Conservation (phyloP, 2,888 invertebrate species). For the Lacanobia oleracea region DNA sequence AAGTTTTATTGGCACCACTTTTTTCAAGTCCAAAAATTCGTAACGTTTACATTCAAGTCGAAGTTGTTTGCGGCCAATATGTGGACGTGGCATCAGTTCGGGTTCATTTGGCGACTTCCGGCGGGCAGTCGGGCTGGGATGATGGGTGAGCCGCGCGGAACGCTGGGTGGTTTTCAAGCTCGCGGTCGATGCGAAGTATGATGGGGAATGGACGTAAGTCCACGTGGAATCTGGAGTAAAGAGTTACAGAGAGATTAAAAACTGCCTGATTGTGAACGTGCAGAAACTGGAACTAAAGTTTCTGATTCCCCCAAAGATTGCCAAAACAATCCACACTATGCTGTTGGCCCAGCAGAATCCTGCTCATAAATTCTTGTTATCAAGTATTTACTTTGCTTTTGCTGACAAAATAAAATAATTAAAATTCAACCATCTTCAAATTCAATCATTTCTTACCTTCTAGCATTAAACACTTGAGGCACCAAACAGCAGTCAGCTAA, state of each 20-base stretch:
- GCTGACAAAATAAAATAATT: neutral
- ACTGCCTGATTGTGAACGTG: neutral
- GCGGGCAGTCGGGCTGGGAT: slow-evolving; percentile 98
- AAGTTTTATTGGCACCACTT: slow-evolving; percentile 6
- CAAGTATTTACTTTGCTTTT: neutral
- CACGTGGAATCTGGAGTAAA: slow-evolving; percentile 95
- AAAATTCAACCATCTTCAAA: neutral
- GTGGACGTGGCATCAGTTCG: slow-evolving; percentile 46
- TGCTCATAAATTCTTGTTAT: neutral
- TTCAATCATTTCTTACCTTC: slow-evolving; percentile 91
- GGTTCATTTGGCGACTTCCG: slow-evolving; percentile 94
- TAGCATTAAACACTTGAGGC: slow-evolving; percentile 98
- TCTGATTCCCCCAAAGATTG: neutral
- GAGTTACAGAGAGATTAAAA: neutral
- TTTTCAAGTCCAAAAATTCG: slow-evolving; percentile 2
- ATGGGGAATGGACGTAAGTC: slow-evolving; percentile 97
- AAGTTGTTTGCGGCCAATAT: slow-evolving; percentile 53
- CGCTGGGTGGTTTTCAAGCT: slow-evolving; percentile 96
- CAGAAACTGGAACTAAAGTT: neutral
- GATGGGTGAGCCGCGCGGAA: slow-evolving; percentile 98
- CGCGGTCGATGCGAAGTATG: slow-evolving; percentile 96
- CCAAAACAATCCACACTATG: neutral
- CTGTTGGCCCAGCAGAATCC: too few relatives aligned
- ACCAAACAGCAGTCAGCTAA: slow-evolving; percentile 98
- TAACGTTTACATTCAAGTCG: slow-evolving; percentile 38